Percentiles rank a stretch among this genome's conserved stretches.
Evolutionary conservation across 2,797 vertebrate genomes (phyloP).

Genomic region (Tiaroga cobitis): DNA sequence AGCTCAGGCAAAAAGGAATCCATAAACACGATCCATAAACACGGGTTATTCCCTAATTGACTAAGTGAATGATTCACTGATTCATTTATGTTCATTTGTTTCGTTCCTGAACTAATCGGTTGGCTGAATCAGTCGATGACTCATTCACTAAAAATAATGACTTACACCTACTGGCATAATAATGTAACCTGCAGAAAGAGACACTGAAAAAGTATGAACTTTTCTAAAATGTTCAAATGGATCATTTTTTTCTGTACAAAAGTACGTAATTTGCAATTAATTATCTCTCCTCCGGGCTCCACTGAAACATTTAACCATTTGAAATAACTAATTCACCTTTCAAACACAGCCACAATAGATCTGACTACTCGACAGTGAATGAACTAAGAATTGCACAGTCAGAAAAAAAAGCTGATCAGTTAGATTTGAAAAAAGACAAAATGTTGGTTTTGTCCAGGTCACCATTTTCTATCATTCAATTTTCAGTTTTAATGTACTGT

Average conservation of each 20-base stretch:
- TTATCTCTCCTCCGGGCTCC: background rate
- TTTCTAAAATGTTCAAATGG: background rate
- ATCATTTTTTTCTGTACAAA: background rate
- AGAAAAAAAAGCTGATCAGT: background rate
- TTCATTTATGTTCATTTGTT: background rate
- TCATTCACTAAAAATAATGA: too few species aligned
- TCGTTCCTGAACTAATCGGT: too few species aligned
- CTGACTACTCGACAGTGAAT: background rate
- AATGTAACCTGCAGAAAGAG: too few species aligned
- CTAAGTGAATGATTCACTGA: background rate
- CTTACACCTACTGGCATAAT: too few species aligned
- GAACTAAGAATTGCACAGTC: background rate
- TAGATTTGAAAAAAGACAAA: background rate
- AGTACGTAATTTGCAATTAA: background rate
- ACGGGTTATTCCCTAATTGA: background rate
- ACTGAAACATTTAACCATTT: background rate
- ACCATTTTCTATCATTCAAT: background rate
- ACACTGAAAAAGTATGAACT: background rate
- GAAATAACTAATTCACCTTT: background rate
- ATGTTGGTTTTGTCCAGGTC: background rate
- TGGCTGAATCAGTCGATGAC: too few species aligned
- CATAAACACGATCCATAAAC: too few species aligned
- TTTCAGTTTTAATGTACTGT: background rate
- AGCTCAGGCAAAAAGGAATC: too few species aligned
- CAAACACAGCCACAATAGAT: background rate